Evolutionary conservation across 2,113 vertebrate genomes (phyloP), one percentile per base, ranked within the genome.

Genomic region (Hydropotes inermis): DNA sequence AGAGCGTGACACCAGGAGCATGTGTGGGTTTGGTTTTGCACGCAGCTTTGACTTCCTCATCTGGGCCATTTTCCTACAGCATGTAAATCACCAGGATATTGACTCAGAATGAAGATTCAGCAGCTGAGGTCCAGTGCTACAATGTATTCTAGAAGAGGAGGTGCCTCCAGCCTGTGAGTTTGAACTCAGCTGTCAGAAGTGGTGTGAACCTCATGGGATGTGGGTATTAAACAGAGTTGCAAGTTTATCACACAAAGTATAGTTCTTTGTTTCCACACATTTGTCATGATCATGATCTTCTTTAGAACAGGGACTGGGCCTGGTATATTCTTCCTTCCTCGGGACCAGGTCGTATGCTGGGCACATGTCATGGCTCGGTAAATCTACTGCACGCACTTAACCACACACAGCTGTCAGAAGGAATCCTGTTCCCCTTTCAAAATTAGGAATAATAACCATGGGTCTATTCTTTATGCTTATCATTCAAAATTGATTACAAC

Each of bases 31-130:
- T 87, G 89, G 76, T 85, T 95, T 93, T 86, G 79, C 84, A 88
- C 5, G 16, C 74, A 97, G 54, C 39, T 92, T 96, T 97, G 39
- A 78, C 81, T 87, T 92, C 58, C 76, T 96, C 91, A 84, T 81
- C 64, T 95, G 83, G 79, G 47, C 83, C 81, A 54, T 90, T 94
- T 83, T 92, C 58, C 43, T 39, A 50, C 55, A 58, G 81, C 60
- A 2, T 45, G 12, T 52, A 84, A 92, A 96, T 50, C 25, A 28
- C 81, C 13, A 79, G 84, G 79, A 76, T 85, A 45, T 36, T 90
- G 87, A 81, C 91, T 88, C 58, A 79, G 52, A 70, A n/a, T 52
- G 54, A 83, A 81, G 54, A 52, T 25, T 83, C 17, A 60, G 47
- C 43, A 16, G 10, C 64, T 90, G 70, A 92, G 81, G 67, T 36